These are phyloP conservation scores for Cyclargus thomasi DNA, from an alignment of 1,140 invertebrate genomes.

Conservation along the genomic window DNA sequence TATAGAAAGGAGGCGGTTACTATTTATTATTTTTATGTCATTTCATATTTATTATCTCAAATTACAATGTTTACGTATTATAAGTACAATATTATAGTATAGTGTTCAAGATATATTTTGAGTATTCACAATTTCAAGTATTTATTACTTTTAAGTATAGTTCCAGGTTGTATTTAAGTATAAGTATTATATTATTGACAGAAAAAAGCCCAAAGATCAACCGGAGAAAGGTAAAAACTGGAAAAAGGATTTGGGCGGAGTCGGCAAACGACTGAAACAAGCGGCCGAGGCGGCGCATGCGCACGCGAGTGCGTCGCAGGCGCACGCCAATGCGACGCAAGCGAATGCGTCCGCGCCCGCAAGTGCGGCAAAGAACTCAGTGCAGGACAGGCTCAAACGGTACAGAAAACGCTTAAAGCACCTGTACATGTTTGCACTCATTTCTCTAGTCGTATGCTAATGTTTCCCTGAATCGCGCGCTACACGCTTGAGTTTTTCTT, in stretches of 20 bases:
- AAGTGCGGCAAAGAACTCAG: background rate
- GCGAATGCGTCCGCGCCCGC: constrained; percentile 40
- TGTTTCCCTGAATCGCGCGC: background rate
- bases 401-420: background rate
- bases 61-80: too few relatives aligned
- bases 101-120: too few relatives aligned
- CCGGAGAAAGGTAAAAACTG: constrained; percentile 44
- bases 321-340: constrained; percentile 60
- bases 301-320: constrained; percentile 38
- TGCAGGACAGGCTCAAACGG: background rate
- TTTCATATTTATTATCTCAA: too few relatives aligned
- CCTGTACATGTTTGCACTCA: background rate
- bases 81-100: too few relatives aligned
- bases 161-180: background rate
- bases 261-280: constrained; percentile 49
- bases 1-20: too few relatives aligned
- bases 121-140: background rate
- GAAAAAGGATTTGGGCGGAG: constrained; percentile 53
- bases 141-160: background rate
- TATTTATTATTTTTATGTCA: too few relatives aligned
- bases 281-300: constrained; percentile 50
- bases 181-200: constrained; percentile 33
- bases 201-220: constrained; percentile 59
- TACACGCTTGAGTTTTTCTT: background rate
- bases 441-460: background rate